A percentile compares a stretch with the other conserved stretches of the same genome.
phyloP scores from a whole-genome alignment of 2,113 vertebrate genomes.

The Myiozetetes cayanensis region DNA sequence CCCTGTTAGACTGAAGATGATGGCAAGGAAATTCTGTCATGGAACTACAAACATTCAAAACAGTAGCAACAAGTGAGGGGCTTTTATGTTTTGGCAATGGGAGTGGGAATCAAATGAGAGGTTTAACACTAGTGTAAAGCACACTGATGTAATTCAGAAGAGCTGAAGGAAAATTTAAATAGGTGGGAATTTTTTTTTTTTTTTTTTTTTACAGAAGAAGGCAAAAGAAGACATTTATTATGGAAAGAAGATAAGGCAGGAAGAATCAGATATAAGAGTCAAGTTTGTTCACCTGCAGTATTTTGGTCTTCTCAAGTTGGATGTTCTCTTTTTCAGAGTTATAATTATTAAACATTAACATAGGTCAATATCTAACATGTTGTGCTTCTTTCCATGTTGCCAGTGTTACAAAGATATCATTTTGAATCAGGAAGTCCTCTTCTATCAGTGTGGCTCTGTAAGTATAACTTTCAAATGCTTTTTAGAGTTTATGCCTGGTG shows the following conservation, averaged over 20 bases:
- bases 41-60: not conserved
- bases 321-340: not conserved
- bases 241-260: not conserved
- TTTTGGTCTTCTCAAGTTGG: not conserved
- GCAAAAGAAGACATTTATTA: not conserved
- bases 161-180: not conserved
- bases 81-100: not conserved
- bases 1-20: not conserved
- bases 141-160: not conserved
- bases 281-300: not conserved
- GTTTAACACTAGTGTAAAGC: not conserved
- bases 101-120: not conserved
- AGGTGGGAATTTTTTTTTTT: not conserved
- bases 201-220: not conserved
- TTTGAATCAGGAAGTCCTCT: not conserved
- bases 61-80: not conserved
- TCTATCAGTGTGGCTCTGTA: not conserved
- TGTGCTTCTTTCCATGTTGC: not conserved
- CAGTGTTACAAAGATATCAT: not conserved
- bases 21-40: not conserved
- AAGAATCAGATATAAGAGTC: not conserved
- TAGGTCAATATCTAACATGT: not conserved
- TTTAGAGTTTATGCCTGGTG: not conserved
- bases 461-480: slow-evolving; percentile 11
- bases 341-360: not conserved